These are phyloP conservation scores for Eutrigla gurnardus DNA, from an alignment of 2,797 vertebrate species.

Conservation along the genomic window DNA sequence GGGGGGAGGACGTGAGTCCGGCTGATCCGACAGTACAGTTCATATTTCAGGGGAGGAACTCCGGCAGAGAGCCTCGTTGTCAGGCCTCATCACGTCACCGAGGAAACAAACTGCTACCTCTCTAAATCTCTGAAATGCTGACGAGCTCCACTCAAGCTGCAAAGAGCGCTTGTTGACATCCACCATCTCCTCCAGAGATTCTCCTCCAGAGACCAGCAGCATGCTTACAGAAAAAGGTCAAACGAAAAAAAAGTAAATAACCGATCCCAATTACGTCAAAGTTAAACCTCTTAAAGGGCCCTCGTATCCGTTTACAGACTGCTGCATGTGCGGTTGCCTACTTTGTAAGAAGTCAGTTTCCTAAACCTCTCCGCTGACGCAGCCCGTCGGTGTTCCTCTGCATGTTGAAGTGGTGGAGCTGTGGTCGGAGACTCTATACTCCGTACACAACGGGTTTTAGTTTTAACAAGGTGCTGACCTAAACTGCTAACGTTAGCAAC, in stretches of 20 bases:
- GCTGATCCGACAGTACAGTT: constrained; percentile 29
- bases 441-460: too few species aligned
- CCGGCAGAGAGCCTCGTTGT: constrained; percentile 11
- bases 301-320: neutral
- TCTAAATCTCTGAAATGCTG: neutral
- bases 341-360: neutral
- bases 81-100: constrained; percentile 26
- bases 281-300: neutral
- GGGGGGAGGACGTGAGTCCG: constrained; percentile 17
- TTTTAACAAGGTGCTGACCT: too few species aligned
- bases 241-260: neutral
- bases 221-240: neutral
- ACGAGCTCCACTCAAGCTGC: neutral
- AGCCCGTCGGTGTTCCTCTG: neutral
- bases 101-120: neutral
- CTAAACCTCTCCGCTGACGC: neutral
- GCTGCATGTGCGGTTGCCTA: neutral
- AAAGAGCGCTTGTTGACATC: neutral
- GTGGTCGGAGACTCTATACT: too few species aligned
- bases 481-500: too few species aligned
- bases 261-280: neutral
- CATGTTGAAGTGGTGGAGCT: neutral
- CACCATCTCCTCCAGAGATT: neutral
- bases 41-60: constrained; percentile 38
- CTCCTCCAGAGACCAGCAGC: neutral